Percentiles rank a stretch among this genome's conserved stretches.
Evolutionary conservation across 2,888 invertebrate species (phyloP).

Genomic region (Phyllotreta striolata): DNA sequence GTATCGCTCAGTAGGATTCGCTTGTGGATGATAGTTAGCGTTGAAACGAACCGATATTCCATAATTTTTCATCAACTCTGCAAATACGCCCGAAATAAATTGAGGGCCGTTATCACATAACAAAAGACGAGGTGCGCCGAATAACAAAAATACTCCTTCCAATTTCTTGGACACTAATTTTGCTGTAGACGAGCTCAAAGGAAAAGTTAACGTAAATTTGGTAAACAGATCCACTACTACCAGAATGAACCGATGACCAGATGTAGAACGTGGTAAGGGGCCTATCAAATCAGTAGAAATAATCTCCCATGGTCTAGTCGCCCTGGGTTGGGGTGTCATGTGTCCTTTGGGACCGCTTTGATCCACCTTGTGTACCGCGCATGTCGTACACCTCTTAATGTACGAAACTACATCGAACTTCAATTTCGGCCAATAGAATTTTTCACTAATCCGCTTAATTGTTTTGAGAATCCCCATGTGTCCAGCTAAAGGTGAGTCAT

Average conservation of each 20-base stretch:
- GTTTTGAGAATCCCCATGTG: constrained; percentile 29
- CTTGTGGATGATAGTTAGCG: constrained; percentile 28
- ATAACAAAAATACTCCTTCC: constrained; percentile 38
- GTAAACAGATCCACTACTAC: constrained; percentile 34
- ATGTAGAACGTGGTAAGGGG: constrained; percentile 12
- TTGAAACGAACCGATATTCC: constrained; percentile 12
- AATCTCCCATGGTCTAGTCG: too few species aligned
- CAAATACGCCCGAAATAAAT: constrained; percentile 25
- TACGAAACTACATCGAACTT: constrained; percentile 13
- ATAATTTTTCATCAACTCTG: constrained; percentile 19
- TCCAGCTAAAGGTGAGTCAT: constrained; percentile 20
- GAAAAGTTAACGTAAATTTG: constrained; percentile 28
- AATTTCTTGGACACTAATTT: constrained; percentile 15
- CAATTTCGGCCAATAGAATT: constrained; percentile 26
- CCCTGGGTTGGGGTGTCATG: too few species aligned
- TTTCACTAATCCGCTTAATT: constrained; percentile 1
- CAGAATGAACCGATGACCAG: constrained; percentile 27
- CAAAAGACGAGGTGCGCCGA: constrained; percentile 29
- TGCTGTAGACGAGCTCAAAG: constrained; percentile 30
- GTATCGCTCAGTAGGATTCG: constrained; percentile 24
- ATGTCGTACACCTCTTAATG: constrained; percentile 20
- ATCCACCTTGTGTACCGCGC: too few species aligned
- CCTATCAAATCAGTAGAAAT: too few species aligned
- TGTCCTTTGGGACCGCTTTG: too few species aligned
- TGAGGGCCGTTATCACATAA: constrained; percentile 43